These are phyloP conservation scores for Onychomys arenicola DNA, from an alignment of 2,797 vertebrate genomes.

Conservation along the genomic window DNA sequence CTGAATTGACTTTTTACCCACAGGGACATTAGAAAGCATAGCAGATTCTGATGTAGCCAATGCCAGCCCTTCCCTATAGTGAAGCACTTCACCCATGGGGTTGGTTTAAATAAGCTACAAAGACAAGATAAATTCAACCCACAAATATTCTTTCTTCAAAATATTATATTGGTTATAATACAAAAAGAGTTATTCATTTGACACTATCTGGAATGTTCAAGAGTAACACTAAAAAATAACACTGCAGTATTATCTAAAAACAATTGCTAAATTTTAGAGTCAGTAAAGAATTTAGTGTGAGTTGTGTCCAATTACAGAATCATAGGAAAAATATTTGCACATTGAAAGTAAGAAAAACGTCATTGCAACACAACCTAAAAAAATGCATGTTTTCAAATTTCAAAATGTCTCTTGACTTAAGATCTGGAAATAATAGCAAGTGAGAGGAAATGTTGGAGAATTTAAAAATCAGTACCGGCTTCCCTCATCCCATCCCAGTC, in stretches of 20 bases:
- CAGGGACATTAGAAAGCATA: neutral
- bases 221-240: neutral
- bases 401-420: neutral
- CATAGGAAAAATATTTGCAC: neutral
- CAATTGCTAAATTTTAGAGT: neutral
- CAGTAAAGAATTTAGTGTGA: neutral
- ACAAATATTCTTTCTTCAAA: neutral
- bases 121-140: neutral
- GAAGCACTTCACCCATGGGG: neutral
- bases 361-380: neutral
- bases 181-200: neutral
- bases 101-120: neutral
- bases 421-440: neutral
- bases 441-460: neutral
- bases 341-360: conserved; percentile 25
- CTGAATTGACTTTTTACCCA: neutral
- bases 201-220: neutral
- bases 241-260: neutral
- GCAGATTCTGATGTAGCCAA: neutral
- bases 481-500: neutral
- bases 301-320: neutral
- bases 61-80: neutral
- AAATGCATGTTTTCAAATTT: neutral
- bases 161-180: neutral
- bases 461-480: neutral